These are phyloP conservation scores for Tadarida brasiliensis DNA, from an alignment of 2,797 vertebrate genomes.

Conservation along the genomic window DNA sequence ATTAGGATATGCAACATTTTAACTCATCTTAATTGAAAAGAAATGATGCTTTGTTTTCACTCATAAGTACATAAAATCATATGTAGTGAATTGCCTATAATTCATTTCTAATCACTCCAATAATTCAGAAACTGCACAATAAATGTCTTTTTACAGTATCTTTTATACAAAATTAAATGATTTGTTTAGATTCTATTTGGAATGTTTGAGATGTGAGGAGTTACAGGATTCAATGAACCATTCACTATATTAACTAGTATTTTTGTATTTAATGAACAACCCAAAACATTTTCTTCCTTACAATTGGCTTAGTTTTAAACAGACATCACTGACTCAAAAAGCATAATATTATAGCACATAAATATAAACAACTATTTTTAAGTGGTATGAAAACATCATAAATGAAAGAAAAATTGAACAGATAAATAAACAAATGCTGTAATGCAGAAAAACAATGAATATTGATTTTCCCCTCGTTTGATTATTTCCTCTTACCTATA, in stretches of 20 bases:
- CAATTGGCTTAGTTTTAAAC: slow-evolving; percentile 9
- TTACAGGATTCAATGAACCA: neutral
- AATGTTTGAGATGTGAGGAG: slow-evolving; percentile 6
- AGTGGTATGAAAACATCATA: neutral
- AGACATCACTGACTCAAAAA: neutral
- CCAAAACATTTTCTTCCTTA: neutral
- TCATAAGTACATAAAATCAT: slow-evolving; percentile 17
- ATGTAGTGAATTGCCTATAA: neutral
- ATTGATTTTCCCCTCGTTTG: accelerated
- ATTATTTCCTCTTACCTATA: slow-evolving; percentile 30
- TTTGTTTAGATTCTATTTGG: neutral
- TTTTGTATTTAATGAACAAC: slow-evolving; percentile 62
- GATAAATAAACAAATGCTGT: neutral
- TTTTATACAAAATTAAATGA: neutral
- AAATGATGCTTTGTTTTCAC: slow-evolving; percentile 14
- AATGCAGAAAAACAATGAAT: neutral
- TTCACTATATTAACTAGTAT: neutral
- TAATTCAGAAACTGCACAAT: neutral
- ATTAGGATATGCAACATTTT: neutral
- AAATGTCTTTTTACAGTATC: slow-evolving; percentile 15
- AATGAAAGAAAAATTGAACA: slow-evolving; percentile 4
- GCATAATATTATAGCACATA: neutral
- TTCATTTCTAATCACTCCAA: neutral
- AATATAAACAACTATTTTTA: neutral
- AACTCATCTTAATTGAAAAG: slow-evolving; percentile 11